phyloP scores from a whole-genome alignment of 2,113 vertebrate genomes.

The Boulengeromyrus knoepffleri region DNA sequence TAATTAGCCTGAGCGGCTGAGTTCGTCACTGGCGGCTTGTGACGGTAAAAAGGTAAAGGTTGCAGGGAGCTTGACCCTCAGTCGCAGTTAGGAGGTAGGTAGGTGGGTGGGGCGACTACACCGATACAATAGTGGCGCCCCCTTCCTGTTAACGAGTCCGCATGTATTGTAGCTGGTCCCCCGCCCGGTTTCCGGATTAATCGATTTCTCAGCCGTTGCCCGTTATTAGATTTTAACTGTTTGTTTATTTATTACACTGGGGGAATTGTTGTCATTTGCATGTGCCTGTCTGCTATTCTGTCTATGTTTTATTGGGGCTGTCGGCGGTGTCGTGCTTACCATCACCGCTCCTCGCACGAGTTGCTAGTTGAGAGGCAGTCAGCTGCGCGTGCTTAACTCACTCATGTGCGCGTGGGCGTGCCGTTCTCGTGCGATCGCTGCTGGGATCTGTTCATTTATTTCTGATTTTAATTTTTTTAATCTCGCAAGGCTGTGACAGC shows the following conservation, averaged over 20 bases:
- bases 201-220: not conserved
- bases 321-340: not conserved
- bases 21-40: not conserved
- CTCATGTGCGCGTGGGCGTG: not conserved
- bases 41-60: not conserved
- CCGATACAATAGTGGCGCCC: not conserved
- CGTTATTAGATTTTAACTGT: not conserved
- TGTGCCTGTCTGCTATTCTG: not conserved
- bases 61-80: not conserved
- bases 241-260: not conserved
- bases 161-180: not conserved
- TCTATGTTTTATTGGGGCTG: not conserved
- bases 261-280: not conserved
- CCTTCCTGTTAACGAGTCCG: not conserved
- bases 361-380: not conserved
- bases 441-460: not conserved
- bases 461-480: not conserved
- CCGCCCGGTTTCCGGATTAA: not conserved
- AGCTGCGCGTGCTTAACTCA: not conserved
- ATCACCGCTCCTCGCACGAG: not conserved
- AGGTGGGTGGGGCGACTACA: too few relatives aligned
- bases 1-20: constrained; percentile 52
- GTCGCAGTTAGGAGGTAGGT: not conserved
- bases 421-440: not conserved
- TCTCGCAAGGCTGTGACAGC: not conserved